Conservation (phyloP, 2,888 invertebrate genomes). For the Xestia rhomboidea region DNA sequence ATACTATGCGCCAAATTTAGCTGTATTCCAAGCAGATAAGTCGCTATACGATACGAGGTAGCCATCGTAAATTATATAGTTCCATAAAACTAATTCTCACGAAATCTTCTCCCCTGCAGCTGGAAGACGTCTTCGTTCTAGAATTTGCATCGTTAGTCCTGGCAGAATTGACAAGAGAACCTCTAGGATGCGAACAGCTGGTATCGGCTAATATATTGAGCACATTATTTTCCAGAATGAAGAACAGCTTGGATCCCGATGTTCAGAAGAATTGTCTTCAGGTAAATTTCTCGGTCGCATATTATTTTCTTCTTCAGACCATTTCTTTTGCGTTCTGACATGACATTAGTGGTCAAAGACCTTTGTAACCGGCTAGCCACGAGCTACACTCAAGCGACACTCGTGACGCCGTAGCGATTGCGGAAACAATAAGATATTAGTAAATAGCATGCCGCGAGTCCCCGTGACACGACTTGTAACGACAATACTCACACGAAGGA, state of each 20-base stretch:
- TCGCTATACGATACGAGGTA: neutral
- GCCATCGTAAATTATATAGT: neutral
- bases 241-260: conserved; percentile 89
- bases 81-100: neutral
- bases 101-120: conserved; percentile 67
- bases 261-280: conserved; percentile 90
- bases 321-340: neutral
- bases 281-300: conserved; percentile 71
- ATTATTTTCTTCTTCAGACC: neutral
- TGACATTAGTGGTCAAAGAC: neutral
- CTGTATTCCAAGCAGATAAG: neutral
- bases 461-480: neutral
- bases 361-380: neutral
- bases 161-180: conserved; percentile 87
- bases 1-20: neutral
- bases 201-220: conserved; percentile 85
- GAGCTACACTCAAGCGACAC: neutral
- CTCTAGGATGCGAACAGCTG: conserved; percentile 86
- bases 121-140: conserved; percentile 88
- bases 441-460: neutral
- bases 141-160: conserved; percentile 90
- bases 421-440: neutral
- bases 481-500: neutral
- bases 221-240: conserved; percentile 86
- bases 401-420: neutral